Evolutionary conservation across 2,888 invertebrate species (phyloP).

Genomic region (Drosophila paranaensis): DNA sequence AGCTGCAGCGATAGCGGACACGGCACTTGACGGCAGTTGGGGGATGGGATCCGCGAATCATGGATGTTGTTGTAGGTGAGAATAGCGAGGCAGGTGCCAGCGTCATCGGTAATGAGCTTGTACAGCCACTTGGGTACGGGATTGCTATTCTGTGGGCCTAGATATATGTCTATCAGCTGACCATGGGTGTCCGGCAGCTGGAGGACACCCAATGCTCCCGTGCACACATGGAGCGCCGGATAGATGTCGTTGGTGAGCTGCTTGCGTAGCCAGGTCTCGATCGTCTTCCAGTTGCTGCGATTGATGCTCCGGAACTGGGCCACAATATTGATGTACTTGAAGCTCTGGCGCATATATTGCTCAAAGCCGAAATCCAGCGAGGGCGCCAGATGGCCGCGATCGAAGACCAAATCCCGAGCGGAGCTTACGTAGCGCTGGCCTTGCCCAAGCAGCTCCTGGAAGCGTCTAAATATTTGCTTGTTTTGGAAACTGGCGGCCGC

Average conservation of each 20-base stretch:
- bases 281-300: constrained; percentile 86
- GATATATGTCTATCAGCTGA: constrained; percentile 22
- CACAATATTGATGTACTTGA: constrained; percentile 85
- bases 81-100: constrained; percentile 20
- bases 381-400: constrained; percentile 86
- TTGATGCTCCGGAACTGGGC: constrained; percentile 86
- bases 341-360: constrained; percentile 84
- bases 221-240: constrained; percentile 37
- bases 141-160: constrained; percentile 11
- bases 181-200: constrained; percentile 9
- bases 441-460: constrained; percentile 34
- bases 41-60: not conserved
- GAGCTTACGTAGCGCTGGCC: constrained; percentile 32
- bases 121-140: constrained; percentile 58
- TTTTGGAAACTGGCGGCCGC: constrained; percentile 37
- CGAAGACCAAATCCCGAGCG: constrained; percentile 49
- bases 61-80: constrained; percentile 52
- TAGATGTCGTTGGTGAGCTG: constrained; percentile 7
- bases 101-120: constrained; percentile 40
- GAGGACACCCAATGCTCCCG: constrained; percentile 44
- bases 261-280: constrained; percentile 84
- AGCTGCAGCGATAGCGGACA: constrained; percentile 21
- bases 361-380: constrained; percentile 85
- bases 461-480: constrained; percentile 40
- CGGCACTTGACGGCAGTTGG: constrained; percentile 11